These are phyloP conservation scores for Melanogrammus aeglefinus DNA, from an alignment of 2,797 vertebrate species.

Conservation along the genomic window DNA sequence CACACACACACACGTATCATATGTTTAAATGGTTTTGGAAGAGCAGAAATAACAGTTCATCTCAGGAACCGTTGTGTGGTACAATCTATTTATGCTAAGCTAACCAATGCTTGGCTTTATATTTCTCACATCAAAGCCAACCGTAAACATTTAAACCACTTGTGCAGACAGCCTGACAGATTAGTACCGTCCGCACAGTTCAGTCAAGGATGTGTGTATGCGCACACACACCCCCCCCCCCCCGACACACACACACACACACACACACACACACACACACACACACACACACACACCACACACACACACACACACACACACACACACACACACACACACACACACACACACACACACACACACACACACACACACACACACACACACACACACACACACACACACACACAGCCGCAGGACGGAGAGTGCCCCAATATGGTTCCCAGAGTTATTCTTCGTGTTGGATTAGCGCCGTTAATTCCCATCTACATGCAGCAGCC, in stretches of 20 bases:
- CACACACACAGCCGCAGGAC: background rate
- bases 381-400: constrained; percentile 15
- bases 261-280: too few species aligned
- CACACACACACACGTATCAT: too few species aligned
- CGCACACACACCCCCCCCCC: too few species aligned
- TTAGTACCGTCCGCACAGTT: constrained; percentile 29
- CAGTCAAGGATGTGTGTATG: background rate
- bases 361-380: background rate
- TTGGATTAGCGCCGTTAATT: constrained; percentile 43
- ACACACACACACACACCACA: too few species aligned
- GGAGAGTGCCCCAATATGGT: constrained; percentile 17
- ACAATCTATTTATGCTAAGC: constrained; percentile 14
- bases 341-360: too few species aligned
- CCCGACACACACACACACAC: too few species aligned
- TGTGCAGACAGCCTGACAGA: constrained; percentile 35
- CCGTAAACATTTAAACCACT: constrained; percentile 36
- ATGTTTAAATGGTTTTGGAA: too few species aligned
- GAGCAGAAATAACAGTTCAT: too few species aligned
- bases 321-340: too few species aligned
- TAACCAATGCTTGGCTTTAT: too few species aligned
- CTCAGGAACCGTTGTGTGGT: too few species aligned
- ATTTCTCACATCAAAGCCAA: constrained; percentile 15
- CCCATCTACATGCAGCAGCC: constrained; percentile 27
- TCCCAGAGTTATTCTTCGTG: constrained; percentile 25
- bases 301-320: too few species aligned